phyloP scores from a whole-genome alignment of 2,113 vertebrate species.

The Hippocampus zosterae region DNA sequence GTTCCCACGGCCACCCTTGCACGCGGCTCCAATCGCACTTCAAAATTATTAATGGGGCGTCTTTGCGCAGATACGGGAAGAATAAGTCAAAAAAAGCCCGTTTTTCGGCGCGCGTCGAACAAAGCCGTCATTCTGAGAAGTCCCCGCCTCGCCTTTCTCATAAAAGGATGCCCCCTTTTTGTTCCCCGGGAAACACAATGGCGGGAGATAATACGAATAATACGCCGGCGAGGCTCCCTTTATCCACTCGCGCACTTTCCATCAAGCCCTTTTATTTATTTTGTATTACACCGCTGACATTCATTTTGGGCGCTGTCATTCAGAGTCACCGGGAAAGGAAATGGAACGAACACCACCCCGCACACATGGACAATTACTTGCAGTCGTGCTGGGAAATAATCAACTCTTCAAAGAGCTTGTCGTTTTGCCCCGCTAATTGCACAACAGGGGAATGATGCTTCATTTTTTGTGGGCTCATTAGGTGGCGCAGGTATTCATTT shows the following conservation, averaged over 20 bases:
- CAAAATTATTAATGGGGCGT: background rate
- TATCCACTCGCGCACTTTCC: conserved; percentile 18
- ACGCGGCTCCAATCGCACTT: background rate
- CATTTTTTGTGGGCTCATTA: conserved; percentile 60
- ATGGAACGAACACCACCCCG: background rate
- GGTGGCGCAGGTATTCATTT: conserved; percentile 26
- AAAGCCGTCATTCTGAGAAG: conserved; percentile 19
- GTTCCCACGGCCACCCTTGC: background rate
- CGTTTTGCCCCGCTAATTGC: conserved; percentile 52
- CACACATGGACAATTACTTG: conserved; percentile 20
- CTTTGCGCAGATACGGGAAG: background rate
- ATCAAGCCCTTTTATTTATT: conserved; percentile 30
- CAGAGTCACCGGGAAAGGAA: conserved; percentile 15
- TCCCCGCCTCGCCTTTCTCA: conserved; percentile 20
- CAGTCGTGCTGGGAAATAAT: conserved; percentile 26
- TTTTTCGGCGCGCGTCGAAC: conserved; percentile 12
- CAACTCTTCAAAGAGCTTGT: conserved; percentile 32
- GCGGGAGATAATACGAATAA: conserved; percentile 36
- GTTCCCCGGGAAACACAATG: conserved; percentile 30
- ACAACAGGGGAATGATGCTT: conserved; percentile 39
- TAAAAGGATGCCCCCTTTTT: conserved; percentile 26
- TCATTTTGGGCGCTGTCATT: conserved; percentile 10
- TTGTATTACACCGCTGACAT: conserved; percentile 34
- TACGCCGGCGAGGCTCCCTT: conserved; percentile 24
- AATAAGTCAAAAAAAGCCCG: background rate